A percentile compares a stretch with the other conserved stretches of the same genome.
Conservation (phyloP, 2,797 vertebrate genomes). For the Gobionotothen gibberifrons region DNA sequence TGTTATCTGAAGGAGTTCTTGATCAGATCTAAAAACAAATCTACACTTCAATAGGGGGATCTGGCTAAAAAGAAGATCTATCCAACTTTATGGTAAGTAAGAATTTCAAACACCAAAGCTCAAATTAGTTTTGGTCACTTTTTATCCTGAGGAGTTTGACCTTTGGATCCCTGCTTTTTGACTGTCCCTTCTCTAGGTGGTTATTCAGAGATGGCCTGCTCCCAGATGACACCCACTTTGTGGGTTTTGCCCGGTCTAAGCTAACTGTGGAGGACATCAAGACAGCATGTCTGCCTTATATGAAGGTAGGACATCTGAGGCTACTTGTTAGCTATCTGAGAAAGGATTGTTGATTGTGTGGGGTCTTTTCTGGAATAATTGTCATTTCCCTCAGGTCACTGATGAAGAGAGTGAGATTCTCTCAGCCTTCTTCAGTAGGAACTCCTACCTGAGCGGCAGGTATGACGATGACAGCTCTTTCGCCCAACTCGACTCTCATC, state of each 20-base stretch:
- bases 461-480: conserved; percentile 84
- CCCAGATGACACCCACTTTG: conserved; percentile 87
- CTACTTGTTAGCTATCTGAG: not conserved
- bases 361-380: conserved; percentile 16
- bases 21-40: not conserved
- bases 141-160: conserved; percentile 34
- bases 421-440: conserved; percentile 85
- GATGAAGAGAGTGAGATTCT: conserved; percentile 81
- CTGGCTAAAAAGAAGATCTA: conserved; percentile 92
- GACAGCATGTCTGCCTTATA: conserved; percentile 84
- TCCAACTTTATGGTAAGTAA: conserved; percentile 89
- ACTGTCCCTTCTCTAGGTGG: conserved; percentile 83
- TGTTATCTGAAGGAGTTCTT: conserved; percentile 2
- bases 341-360: no score
- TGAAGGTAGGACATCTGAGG: conserved; percentile 83
- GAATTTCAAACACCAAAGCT: not conserved
- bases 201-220: conserved; percentile 91
- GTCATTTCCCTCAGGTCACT: conserved; percentile 72
- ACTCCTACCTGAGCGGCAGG: conserved; percentile 86
- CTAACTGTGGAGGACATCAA: conserved; percentile 87
- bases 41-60: conserved; percentile 81
- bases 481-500: conserved; percentile 77
- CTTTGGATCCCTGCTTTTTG: conserved; percentile 26
- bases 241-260: conserved; percentile 90
- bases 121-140: not conserved